Evolutionary conservation across 2,797 vertebrate genomes (phyloP).

Genomic region (Pteronotus mesoamericanus): DNA sequence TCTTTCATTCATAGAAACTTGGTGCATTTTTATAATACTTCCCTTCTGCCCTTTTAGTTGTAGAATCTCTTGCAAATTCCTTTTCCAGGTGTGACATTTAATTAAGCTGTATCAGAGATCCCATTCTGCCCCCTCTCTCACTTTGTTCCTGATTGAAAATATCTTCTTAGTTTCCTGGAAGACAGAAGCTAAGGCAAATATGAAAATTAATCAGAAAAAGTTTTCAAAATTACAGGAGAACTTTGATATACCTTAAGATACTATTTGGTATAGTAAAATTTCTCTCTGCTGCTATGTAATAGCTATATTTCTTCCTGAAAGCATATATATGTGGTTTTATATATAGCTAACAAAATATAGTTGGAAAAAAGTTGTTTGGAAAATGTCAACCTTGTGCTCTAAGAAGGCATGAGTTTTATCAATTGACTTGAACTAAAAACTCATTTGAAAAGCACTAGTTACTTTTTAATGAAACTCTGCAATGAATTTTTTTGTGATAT

Average conservation of each 20-base stretch:
- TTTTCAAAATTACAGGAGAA: neutral
- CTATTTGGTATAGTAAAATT: neutral
- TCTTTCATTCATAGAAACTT: neutral
- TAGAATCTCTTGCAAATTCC: neutral
- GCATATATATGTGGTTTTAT: neutral
- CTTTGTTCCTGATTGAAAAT: neutral
- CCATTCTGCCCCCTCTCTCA: neutral
- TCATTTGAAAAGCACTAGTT: conserved; percentile 6
- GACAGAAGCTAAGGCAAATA: neutral
- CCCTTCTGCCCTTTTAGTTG: neutral
- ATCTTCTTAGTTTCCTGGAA: neutral
- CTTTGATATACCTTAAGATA: neutral
- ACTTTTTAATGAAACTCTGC: neutral
- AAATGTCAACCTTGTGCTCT: neutral
- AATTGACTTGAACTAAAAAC: neutral
- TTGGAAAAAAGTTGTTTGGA: neutral
- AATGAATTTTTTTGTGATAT: neutral
- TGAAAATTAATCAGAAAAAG: neutral
- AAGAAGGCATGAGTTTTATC: neutral
- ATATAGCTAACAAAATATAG: neutral
- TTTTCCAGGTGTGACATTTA: neutral
- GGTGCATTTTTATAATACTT: neutral
- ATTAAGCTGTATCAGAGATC: neutral
- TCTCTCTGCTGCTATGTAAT: neutral
- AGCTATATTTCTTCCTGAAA: neutral